Evolutionary conservation across 2,888 invertebrate genomes (phyloP).

Genomic region (Tuta absoluta): DNA sequence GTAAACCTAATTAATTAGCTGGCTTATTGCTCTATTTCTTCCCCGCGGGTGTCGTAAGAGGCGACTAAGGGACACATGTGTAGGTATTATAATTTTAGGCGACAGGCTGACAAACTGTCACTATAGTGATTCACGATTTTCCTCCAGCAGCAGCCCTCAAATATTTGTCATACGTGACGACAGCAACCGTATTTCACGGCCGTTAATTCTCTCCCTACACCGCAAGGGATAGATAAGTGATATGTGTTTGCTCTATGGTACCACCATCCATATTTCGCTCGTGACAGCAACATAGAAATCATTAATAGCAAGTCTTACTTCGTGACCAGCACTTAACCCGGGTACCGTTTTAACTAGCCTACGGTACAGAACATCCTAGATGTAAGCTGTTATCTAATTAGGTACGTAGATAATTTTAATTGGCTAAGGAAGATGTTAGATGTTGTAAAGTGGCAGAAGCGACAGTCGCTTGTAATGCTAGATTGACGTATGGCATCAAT

Average conservation of each 20-base stretch:
- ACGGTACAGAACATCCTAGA: slow-evolving; percentile 20
- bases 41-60: no score
- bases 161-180: no score
- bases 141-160: no score
- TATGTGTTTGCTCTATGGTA: no score
- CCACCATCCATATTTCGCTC: background rate
- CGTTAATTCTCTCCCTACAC: no score
- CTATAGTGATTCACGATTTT: no score
- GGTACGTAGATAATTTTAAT: slow-evolving; percentile 26
- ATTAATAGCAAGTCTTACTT: background rate
- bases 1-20: slow-evolving; percentile 8
- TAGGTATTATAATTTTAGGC: no score
- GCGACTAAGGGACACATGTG: no score
- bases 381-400: slow-evolving; percentile 15
- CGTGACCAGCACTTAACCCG: slow-evolving; percentile 18
- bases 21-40: background rate
- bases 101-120: no score
- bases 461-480: slow-evolving; percentile 34
- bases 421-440: slow-evolving; percentile 6
- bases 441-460: slow-evolving; percentile 3
- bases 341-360: slow-evolving; percentile 21
- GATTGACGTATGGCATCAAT: slow-evolving; percentile 36
- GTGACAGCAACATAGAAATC: slow-evolving; percentile 9
- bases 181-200: no score
- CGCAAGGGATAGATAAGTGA: no score